A percentile compares a stretch with the other conserved stretches of the same genome.
Evolutionary conservation across 2,113 vertebrate species (phyloP).

Genomic region (Scytalopus superciliaris): DNA sequence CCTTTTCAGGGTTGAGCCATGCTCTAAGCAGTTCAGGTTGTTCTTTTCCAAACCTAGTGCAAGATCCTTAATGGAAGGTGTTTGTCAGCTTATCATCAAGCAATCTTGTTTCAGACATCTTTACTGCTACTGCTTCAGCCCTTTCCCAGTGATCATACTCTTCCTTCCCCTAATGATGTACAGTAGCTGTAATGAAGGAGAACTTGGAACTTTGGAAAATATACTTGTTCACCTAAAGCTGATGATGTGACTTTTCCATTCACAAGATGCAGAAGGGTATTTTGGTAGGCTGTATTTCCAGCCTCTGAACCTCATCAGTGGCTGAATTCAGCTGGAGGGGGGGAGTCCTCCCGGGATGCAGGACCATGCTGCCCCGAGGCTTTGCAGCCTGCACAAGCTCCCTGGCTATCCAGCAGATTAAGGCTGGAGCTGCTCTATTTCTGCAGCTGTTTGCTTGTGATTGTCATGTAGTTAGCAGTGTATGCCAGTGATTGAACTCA

Average conservation of each 20-base stretch:
- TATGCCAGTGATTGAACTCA: not conserved
- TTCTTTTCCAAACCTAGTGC: not conserved
- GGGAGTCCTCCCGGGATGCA: not conserved
- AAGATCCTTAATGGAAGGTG: not conserved
- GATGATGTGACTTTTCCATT: not conserved
- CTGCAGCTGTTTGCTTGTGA: not conserved
- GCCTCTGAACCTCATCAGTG: not conserved
- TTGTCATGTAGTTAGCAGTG: not conserved
- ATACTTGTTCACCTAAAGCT: not conserved
- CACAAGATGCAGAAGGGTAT: not conserved
- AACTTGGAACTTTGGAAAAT: conserved; percentile 2
- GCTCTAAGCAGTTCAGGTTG: not conserved
- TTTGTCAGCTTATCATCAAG: not conserved
- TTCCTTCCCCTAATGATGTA: not conserved
- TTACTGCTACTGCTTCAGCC: not conserved
- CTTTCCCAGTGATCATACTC: not conserved
- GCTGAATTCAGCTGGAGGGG: not conserved
- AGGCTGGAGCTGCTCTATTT: not conserved
- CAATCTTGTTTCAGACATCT: not conserved
- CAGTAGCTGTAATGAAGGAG: not conserved
- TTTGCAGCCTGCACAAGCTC: not conserved
- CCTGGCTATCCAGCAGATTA: not conserved
- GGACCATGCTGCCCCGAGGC: accelerated
- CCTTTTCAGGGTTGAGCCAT: not conserved
- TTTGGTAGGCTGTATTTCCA: not conserved